Base-by-base conservation (phyloP, 2,113 vertebrate genomes). In the Dipodomys spectabilis region DNA sequence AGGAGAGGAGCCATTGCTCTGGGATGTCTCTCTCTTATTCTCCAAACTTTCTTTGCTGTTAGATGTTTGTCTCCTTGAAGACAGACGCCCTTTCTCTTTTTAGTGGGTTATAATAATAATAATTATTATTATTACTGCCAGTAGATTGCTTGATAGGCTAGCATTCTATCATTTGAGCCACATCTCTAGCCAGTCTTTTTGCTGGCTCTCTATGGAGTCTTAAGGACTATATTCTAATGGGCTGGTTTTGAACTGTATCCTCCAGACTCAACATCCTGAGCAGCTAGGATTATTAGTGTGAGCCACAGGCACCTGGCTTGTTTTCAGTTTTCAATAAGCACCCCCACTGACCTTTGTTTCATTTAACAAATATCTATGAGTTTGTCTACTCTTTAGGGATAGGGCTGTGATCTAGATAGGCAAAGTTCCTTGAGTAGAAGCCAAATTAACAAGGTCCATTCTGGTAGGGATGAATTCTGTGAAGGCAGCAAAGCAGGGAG, bases 261-360 rank as follows among this genome's bases (percentile, higher is more conserved):
- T 57, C 53, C 15, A 57, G 53, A 57, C 53, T 57, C 53, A 57
- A 57, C 15, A 18, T 18, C 15, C 15, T 57, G 15, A 57, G 53
- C 53, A 57, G 53, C 53, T 57, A 57, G 15, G 53, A 57, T 57
- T 57, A 57, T 57, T 15, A 57, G 53, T 57, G 15, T 57, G 53
- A 57, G 53, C 53, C 53, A 16, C 4, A 13, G 53, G 53, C 15
- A 57, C 53, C 53, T 57, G 53, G 53, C 49, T 62, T 62, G 60
- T 62, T 62, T 68, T n/a, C 27, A 44, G 15, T 77, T 72, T 91
- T 91, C 79, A 83, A 9, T 49, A 84, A 94, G 67, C 49, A 49
- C 82, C 32, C 32, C 30, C 62, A 86, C n/a, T 91, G 49, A 44
- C 78, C 20, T 83, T 32, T 88, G 53, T 57, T 75, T 39, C n/a